Base-by-base conservation (phyloP, 2,797 vertebrate species). In the Halcyon badia region DNA sequence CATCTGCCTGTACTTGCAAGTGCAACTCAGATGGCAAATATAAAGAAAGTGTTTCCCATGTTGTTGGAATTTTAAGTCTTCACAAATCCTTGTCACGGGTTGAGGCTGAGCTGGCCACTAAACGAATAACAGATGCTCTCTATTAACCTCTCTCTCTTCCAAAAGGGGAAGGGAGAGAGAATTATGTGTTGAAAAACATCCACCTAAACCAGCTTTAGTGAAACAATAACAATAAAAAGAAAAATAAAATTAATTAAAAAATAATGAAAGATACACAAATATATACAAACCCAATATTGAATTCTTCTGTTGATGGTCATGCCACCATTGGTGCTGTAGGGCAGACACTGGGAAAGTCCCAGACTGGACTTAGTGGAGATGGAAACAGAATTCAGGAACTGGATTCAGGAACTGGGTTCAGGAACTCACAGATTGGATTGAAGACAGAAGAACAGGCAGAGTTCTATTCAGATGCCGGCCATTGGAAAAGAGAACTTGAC, bases 21-120 rank as follows among this genome's bases (percentile, higher is more conserved):
- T 44, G 26, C 58, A 76, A 33, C 51, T 94, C 2, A 1, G 15
- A 56, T 56, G 37, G n/a, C 92, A 96, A 96, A 90, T 41, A 30
- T 5, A 68, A 78, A 89, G 72, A 48, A 68, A 87, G 72, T 35
- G 42, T 90, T 57, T 87, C 58, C 66, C 46, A 33, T 1, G 0
- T 57, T 62, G 39, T 24, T 70, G 62, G 51, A 84, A 96, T 96
- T 90, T 90, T 84, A 92, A 66, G 39, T 89, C n/a, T 39, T 91
- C 24, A 26, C 46, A 69, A 94, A 69, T 73, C 58, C 46, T 35
- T 46, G 39, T 42, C 39, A 62, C 2, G 19, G 20, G 39, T 41
- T 62, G 61, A 62, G 39, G 39, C 61, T 62, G 18, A 19, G 37
- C 26, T 62, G 37, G 28, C 26, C 39, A 62, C 39, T 62, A 62